A percentile compares a stretch with the other conserved stretches of the same genome.
These are phyloP conservation scores for Sakesphorus luctuosus DNA, from an alignment of 2,113 vertebrate genomes.

Conservation along the genomic window DNA sequence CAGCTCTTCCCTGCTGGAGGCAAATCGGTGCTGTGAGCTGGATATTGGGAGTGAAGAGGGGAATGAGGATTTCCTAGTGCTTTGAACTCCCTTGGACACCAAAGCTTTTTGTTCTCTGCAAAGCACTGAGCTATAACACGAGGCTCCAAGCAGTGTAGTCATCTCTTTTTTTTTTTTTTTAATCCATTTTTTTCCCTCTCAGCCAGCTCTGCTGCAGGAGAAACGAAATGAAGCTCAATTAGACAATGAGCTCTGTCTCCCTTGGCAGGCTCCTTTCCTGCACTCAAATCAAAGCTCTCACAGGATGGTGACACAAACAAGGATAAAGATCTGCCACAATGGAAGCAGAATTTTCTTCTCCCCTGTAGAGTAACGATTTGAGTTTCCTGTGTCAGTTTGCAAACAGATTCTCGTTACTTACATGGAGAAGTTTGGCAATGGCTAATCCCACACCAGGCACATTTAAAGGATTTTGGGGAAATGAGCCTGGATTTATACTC, in stretches of 20 bases:
- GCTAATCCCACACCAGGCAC: background rate
- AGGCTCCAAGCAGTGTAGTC: background rate
- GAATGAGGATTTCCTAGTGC: background rate
- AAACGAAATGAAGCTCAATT: background rate
- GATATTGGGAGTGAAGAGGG: background rate
- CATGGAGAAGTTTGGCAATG: background rate
- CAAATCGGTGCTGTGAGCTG: background rate
- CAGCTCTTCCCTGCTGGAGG: background rate
- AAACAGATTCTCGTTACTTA: background rate
- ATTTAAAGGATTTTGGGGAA: background rate
- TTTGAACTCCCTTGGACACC: constrained; percentile 6
- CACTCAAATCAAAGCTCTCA: background rate
- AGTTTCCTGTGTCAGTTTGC: background rate
- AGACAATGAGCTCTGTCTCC: background rate
- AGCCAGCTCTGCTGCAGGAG: background rate
- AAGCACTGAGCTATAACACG: background rate
- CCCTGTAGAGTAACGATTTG: background rate
- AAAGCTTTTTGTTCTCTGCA: background rate
- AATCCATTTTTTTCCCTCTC: background rate
- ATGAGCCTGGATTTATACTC: background rate
- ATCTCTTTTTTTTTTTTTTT: background rate
- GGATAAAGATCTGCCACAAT: background rate
- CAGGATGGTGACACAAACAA: constrained; percentile 6
- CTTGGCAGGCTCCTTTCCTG: background rate
- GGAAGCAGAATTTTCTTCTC: background rate